Percentiles rank a stretch among this genome's conserved stretches.
These are phyloP conservation scores for Takifugu bimaculatus DNA, from an alignment of 2,113 vertebrate species.

Conservation along the genomic window DNA sequence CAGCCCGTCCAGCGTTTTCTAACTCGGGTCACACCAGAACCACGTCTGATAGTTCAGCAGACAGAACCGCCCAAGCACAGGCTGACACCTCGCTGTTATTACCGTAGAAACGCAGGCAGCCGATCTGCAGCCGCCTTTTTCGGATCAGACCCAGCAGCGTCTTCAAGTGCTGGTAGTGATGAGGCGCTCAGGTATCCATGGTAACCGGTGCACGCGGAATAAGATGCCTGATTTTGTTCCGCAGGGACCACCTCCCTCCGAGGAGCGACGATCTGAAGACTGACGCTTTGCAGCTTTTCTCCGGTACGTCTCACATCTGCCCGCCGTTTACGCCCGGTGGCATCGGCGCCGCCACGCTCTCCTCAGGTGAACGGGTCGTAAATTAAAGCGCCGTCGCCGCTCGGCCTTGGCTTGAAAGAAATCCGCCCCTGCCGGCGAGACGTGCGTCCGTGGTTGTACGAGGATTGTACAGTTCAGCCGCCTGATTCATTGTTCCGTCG, in stretches of 20 bases:
- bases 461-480: constrained; percentile 44
- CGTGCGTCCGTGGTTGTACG: constrained; percentile 33
- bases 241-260: constrained; percentile 78
- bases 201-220: too few species aligned
- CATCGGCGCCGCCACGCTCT: neutral
- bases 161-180: too few species aligned
- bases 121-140: too few species aligned
- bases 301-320: constrained; percentile 56
- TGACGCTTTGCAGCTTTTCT: constrained; percentile 47
- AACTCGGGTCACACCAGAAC: neutral
- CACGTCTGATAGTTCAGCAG: too few species aligned
- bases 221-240: constrained; percentile 48
- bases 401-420: constrained; percentile 15
- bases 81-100: too few species aligned
- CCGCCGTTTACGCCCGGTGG: too few species aligned
- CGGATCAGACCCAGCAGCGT: too few species aligned
- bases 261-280: constrained; percentile 62
- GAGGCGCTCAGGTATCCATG: too few species aligned
- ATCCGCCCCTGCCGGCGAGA: constrained; percentile 8
- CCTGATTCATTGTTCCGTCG: constrained; percentile 64
- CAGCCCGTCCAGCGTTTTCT: constrained; percentile 38
- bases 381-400: neutral
- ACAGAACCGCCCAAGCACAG: too few species aligned
- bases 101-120: too few species aligned
- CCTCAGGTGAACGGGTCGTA: neutral